Evolutionary conservation across 2,113 vertebrate genomes (phyloP), one percentile per base, ranked within the genome.

Genomic region (Peromyscus maniculatus): DNA sequence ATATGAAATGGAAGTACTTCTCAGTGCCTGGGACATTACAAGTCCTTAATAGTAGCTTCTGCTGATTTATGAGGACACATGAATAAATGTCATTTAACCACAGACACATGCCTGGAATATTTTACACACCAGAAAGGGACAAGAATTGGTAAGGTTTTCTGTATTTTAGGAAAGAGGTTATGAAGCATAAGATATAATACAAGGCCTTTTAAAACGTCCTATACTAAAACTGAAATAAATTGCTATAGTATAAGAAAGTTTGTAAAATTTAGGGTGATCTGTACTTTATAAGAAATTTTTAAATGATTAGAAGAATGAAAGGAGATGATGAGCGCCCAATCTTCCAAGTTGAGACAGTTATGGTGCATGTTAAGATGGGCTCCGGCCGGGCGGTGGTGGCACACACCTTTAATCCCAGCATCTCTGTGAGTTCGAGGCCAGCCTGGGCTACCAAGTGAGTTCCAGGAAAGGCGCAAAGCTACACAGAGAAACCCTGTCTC

Each of bases 1-100:
- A 21, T 59, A 12, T 94, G 67, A 88, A 95, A 92, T 43, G 19
- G 64, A 78, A 91, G 69, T n/a, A 91, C 39, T 93, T 89, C 36
- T 94, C 64, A 94, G 16, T 59, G 49, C 74, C 31, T 52, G 36
- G 12, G 33, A 84, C 24, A 77, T 36, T 67, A 4, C 7, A 89
- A 82, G 7, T 11, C 82, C 72, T 93, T 87, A 62, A 0, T 84
- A 89, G 59, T 31, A 3, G 52, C 22, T 82, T 78, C 87, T 91
- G 39, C 5, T 82, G 74, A 91, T 88, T 67, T 86, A 36, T 39
- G 15, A 93, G 78, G 46, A 67, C 67, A 91, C 8, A 4, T 39
- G 19, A 80, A 69, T 88, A 59, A 88, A 87, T 21, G n/a, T 78
- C 59, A 49, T 66, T 31, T 67, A 77, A 12, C 80, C 83, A 64